A percentile compares a stretch with the other conserved stretches of the same genome.
Conservation (phyloP, 1,140 invertebrate genomes). For the Lepidurus apus region DNA sequence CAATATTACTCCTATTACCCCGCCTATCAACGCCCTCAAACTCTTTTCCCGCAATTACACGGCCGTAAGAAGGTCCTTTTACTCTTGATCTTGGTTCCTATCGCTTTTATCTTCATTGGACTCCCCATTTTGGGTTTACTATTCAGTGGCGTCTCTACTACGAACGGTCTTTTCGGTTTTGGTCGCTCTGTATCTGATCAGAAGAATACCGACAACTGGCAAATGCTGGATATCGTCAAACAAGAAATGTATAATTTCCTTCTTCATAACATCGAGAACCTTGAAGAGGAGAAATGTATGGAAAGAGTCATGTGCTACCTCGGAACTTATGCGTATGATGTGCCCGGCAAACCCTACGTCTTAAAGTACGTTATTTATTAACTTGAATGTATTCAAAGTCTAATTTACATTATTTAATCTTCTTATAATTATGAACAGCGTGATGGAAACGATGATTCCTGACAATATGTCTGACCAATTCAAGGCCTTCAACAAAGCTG, state of each 20-base stretch:
- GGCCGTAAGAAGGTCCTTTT: not conserved
- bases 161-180: not conserved
- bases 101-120: not conserved
- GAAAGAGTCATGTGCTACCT: slow-evolving; percentile 31
- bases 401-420: not conserved
- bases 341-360: slow-evolving; percentile 28
- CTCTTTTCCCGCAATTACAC: not conserved
- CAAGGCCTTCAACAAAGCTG: slow-evolving; percentile 29
- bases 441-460: slow-evolving; percentile 24
- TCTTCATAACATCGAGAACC: not conserved
- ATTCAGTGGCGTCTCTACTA: not conserved
- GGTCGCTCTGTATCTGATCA: not conserved
- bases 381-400: not conserved
- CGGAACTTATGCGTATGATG: slow-evolving; percentile 24
- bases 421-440: not conserved
- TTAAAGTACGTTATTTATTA: slow-evolving; percentile 1
- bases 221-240: slow-evolving; percentile 20
- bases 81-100: slow-evolving; percentile 6
- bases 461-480: slow-evolving; percentile 27
- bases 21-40: not conserved
- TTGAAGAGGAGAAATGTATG: slow-evolving; percentile 32
- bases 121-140: slow-evolving; percentile 25
- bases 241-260: slow-evolving; percentile 16
- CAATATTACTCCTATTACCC: slow-evolving; percentile 31
- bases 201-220: not conserved